Conservation (phyloP, 1,140 invertebrate genomes). For the Augochlora pura region DNA sequence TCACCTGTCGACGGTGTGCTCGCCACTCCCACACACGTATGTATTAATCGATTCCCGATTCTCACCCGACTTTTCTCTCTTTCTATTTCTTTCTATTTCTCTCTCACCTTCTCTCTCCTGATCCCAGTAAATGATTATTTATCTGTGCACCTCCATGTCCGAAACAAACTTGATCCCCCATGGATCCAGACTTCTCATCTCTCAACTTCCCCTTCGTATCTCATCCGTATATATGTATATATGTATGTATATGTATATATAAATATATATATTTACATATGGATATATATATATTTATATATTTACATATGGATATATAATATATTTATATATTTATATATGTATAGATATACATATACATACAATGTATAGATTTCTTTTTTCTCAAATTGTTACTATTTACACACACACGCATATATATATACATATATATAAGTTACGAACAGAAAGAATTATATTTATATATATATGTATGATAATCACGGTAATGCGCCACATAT, state of each 20-base stretch:
- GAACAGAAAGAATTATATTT: constrained; percentile 51
- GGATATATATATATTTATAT: neutral
- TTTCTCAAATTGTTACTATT: too few relatives aligned
- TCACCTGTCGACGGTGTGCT: constrained; percentile 32
- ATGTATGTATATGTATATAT: constrained; percentile 67
- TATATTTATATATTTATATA: too few relatives aligned
- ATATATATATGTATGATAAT: constrained; percentile 73
- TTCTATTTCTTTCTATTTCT: too few relatives aligned
- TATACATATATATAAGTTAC: constrained; percentile 41
- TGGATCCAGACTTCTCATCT: constrained; percentile 15
- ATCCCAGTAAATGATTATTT: too few relatives aligned
- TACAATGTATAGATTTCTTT: constrained; percentile 19
- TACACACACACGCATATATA: constrained; percentile 20
- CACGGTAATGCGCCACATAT: constrained; percentile 78
- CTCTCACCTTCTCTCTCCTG: too few relatives aligned
- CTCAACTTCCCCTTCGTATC: constrained; percentile 51
- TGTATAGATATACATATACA: too few relatives aligned
- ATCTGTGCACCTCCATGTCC: neutral
- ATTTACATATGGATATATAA: constrained; percentile 42
- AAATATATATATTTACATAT: constrained; percentile 37
- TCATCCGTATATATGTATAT: constrained; percentile 57
- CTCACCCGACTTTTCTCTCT: neutral
- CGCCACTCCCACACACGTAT: constrained; percentile 20
- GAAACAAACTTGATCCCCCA: neutral
- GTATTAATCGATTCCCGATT: constrained; percentile 22